Conservation (phyloP, 2,888 invertebrate genomes). For the Slavum lentiscoides region DNA sequence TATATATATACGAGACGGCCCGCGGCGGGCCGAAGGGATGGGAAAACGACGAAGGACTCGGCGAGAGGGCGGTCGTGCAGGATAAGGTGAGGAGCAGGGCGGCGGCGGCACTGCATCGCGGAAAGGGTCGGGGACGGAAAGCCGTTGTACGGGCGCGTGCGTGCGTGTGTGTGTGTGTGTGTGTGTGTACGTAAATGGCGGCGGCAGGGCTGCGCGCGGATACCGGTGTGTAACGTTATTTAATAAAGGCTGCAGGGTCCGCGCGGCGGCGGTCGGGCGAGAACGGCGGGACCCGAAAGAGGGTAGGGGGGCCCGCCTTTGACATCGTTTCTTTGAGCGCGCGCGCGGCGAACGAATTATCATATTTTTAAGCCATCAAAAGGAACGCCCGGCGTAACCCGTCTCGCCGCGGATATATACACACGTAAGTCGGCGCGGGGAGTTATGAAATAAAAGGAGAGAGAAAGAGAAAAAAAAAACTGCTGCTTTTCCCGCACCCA, state of each 20-base stretch:
- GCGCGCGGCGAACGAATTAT: conserved; percentile 57
- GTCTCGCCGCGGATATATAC: conserved; percentile 31
- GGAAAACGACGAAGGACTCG: no score
- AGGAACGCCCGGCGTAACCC: conserved; percentile 53
- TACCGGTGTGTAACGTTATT: conserved; percentile 41
- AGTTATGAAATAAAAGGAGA: conserved; percentile 53
- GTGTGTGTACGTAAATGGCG: no score
- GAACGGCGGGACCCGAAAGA: background rate
- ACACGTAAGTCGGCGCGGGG: conserved; percentile 32
- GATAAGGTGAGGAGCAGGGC: background rate
- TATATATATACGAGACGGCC: no score
- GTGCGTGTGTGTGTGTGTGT: no score
- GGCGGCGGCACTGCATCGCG: background rate
- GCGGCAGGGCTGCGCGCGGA: conserved; percentile 11
- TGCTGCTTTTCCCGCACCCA: conserved; percentile 42
- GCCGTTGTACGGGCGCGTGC: no score
- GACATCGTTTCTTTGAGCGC: conserved; percentile 52
- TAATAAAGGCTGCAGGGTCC: conserved; percentile 31
- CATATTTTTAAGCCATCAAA: conserved; percentile 58
- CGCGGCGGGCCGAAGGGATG: no score
- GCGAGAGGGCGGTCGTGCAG: no score
- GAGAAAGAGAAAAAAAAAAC: background rate
- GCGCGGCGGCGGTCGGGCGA: background rate
- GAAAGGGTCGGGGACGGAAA: background rate
- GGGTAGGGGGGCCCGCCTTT: conserved; percentile 23